Conservation (phyloP, 2,113 vertebrate species). For the Nesospiza acunhae region DNA sequence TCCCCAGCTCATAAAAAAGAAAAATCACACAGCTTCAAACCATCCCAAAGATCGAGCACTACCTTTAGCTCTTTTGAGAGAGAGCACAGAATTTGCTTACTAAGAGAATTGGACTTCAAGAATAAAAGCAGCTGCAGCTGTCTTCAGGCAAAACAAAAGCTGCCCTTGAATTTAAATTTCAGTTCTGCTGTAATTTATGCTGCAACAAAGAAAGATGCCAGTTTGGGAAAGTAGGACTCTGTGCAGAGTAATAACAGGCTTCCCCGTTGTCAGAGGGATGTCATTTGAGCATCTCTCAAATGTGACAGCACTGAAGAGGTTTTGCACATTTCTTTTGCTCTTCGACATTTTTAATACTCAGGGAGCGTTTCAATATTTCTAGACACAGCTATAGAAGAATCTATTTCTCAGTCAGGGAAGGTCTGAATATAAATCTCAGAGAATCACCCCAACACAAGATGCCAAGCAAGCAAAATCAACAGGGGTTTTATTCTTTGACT, state of each 20-base stretch:
- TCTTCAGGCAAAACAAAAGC: constrained; percentile 67
- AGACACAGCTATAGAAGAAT: neutral
- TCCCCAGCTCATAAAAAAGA: neutral
- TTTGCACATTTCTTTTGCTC: neutral
- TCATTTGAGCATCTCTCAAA: neutral
- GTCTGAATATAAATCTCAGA: neutral
- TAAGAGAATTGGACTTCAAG: constrained; percentile 49
- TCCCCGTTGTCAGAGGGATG: constrained; percentile 53
- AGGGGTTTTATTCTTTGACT: neutral
- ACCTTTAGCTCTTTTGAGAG: constrained; percentile 40
- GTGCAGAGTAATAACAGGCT: constrained; percentile 55
- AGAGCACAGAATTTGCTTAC: constrained; percentile 42
- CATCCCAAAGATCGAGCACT: neutral
- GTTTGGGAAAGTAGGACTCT: constrained; percentile 60
- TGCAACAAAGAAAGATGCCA: constrained; percentile 38
- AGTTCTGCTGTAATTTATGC: constrained; percentile 47
- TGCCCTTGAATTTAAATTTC: constrained; percentile 55
- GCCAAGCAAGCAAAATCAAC: neutral
- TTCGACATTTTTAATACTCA: neutral
- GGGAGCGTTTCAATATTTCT: constrained; percentile 26
- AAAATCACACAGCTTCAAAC: neutral
- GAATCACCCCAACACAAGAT: neutral
- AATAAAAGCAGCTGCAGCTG: constrained; percentile 58
- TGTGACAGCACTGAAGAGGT: neutral
- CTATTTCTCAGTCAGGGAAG: neutral